Base-by-base conservation (phyloP, 2,888 invertebrate species). In the Acleris holmiana region DNA sequence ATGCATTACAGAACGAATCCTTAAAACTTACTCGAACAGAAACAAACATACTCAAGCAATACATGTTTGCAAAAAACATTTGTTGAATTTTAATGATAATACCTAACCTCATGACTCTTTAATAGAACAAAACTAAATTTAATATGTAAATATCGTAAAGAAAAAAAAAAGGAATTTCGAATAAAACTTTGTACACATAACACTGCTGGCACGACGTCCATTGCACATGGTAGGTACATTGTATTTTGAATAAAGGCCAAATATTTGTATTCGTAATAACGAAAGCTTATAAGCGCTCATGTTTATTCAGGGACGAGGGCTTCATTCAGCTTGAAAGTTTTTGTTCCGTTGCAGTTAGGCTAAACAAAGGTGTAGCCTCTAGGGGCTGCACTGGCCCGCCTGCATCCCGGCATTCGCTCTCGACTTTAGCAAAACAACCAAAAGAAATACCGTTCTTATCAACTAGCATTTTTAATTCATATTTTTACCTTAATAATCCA, bases 301-400 rank as follows among this genome's bases (percentile, higher is more conserved):
- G 49, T 56, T 62, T 62, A 44, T 62, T 50, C 25, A 56, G 21
- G 41, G 50, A 18, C 44, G 17, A 40, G 19, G 23, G 41, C 2
- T 40, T 29, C 25, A 15, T 50, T 50, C 35, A 25, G 23, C 15
- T 48, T 54, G 18, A 46, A 61, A 44, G 44, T 44, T 44, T 58
- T 53, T 49, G 41, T 54, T 48, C 17, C 23, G 35, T 17, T 47
- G 51, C 64, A 44, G 54, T 48, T 23, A 25, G 21, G 19, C 17
- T 15, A 58, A 59, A 59, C 59, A 64, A 53, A 64, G 48, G 41
- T 48, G 59, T 54, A 49, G 48, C 49, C 64, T 44, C 49, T 29
- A 8, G 59, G 44, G 58, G 29, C 23, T 25, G 41, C 53, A 41
- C 54, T 58, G 17, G 40, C 17, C 7, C 29, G 56, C 29, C 47